Conservation (phyloP, 2,888 invertebrate genomes). For the Argyresthia goedartella region DNA sequence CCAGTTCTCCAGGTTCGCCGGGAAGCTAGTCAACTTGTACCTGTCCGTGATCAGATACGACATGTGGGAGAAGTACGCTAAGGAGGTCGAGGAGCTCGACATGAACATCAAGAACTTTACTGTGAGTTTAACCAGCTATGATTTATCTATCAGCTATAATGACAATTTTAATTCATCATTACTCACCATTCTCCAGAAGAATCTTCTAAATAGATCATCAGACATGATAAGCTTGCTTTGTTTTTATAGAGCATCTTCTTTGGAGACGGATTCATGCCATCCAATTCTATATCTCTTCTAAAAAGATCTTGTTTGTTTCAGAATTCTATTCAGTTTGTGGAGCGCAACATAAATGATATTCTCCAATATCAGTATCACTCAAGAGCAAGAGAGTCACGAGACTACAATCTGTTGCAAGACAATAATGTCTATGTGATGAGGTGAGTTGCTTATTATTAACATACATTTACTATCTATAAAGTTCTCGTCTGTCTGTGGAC, state of each 20-base stretch:
- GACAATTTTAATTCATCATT: no score
- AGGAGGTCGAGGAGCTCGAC: conserved; percentile 89
- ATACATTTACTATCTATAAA: no score
- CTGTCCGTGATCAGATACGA: conserved; percentile 93
- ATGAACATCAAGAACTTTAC: conserved; percentile 93
- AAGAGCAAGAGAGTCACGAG: conserved; percentile 83
- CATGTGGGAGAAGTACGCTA: conserved; percentile 92
- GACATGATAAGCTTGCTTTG: no score
- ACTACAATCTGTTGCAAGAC: conserved; percentile 83
- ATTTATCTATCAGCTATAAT: no score
- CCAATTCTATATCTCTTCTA: no score
- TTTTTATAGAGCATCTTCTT: no score
- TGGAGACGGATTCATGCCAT: no score
- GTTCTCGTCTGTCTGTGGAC: no score
- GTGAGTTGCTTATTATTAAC: conserved; percentile 27
- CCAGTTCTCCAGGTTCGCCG: conserved; percentile 92
- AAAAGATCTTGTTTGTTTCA: conserved; percentile 26
- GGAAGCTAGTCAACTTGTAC: conserved; percentile 90
- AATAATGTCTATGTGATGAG: conserved; percentile 89
- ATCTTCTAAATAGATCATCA: no score
- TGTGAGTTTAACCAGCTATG: conserved; percentile 61
- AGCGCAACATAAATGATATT: conserved; percentile 88
- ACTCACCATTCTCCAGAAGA: no score
- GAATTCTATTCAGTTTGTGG: conserved; percentile 81
- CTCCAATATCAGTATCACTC: conserved; percentile 86